Conservation (phyloP, 2,888 invertebrate species). For the Selenia dentaria region DNA sequence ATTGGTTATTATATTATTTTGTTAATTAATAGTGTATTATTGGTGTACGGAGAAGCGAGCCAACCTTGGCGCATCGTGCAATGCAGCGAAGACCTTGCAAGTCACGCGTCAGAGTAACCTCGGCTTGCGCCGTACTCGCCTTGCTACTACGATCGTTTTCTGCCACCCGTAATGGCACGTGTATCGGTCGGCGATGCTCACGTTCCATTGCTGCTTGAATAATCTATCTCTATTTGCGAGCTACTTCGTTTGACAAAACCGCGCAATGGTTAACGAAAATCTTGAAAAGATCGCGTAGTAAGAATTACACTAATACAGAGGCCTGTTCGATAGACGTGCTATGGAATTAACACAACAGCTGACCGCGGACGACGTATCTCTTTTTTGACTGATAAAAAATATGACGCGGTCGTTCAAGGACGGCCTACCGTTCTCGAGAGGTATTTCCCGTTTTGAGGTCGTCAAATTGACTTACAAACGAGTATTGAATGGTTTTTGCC, state of each 20-base stretch:
- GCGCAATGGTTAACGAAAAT: slow-evolving; percentile 44
- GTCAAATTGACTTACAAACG: slow-evolving; percentile 53
- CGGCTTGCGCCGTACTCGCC: slow-evolving; percentile 78
- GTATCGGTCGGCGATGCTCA: slow-evolving; percentile 29
- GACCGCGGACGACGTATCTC: slow-evolving; percentile 73
- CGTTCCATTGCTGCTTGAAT: slow-evolving; percentile 55
- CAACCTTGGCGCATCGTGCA: slow-evolving; percentile 85
- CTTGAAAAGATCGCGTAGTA: slow-evolving; percentile 30
- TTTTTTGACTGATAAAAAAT: slow-evolving; percentile 77
- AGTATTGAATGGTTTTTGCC: slow-evolving; percentile 43
- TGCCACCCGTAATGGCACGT: slow-evolving; percentile 39
- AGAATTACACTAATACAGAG: slow-evolving; percentile 42
- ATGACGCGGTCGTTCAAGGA: slow-evolving; percentile 81
- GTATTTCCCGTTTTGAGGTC: slow-evolving; percentile 72
- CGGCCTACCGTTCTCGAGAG: slow-evolving; percentile 65
- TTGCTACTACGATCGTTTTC: slow-evolving; percentile 60
- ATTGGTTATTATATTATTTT: slow-evolving; percentile 23
- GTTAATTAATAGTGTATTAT: slow-evolving; percentile 47
- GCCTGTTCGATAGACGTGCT: slow-evolving; percentile 76
- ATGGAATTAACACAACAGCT: slow-evolving; percentile 79
- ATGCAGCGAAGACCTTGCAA: slow-evolving; percentile 84
- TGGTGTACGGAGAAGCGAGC: slow-evolving; percentile 66
- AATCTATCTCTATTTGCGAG: no score
- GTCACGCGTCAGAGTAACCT: slow-evolving; percentile 85
- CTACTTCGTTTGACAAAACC: slow-evolving; percentile 13